phyloP scores from a whole-genome alignment of 2,888 invertebrate genomes.

The Rhingia rostrata region DNA sequence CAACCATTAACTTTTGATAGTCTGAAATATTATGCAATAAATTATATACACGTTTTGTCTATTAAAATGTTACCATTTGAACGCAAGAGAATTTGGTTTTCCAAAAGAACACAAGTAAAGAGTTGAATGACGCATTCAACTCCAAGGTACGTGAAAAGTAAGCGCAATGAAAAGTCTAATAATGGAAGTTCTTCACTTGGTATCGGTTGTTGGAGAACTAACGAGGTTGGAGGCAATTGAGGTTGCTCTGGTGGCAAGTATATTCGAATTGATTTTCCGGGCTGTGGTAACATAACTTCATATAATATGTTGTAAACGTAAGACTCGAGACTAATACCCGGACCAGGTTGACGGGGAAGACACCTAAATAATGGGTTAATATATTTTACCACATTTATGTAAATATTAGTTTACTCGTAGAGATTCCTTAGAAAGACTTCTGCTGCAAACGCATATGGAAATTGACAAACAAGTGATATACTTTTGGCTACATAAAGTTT shows the following conservation, averaged over 20 bases:
- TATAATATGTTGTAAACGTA: slow-evolving; percentile 97
- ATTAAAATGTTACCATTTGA: slow-evolving; percentile 88
- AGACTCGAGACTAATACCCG: slow-evolving; percentile 93
- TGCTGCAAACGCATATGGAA: slow-evolving; percentile 94
- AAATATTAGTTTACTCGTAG: slow-evolving; percentile 86
- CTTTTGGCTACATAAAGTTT: slow-evolving; percentile 97
- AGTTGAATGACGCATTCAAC: slow-evolving; percentile 96
- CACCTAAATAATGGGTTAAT: slow-evolving; percentile 84
- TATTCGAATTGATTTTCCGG: slow-evolving; percentile 93
- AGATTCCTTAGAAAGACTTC: slow-evolving; percentile 94
- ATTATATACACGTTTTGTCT: background rate
- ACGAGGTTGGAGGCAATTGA: slow-evolving; percentile 86
- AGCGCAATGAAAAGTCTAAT: slow-evolving; percentile 95
- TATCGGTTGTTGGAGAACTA: slow-evolving; percentile 90
- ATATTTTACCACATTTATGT: background rate
- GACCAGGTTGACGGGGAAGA: slow-evolving; percentile 90
- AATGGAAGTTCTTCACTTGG: slow-evolving; percentile 94
- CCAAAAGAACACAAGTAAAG: slow-evolving; percentile 96
- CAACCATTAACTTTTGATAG: slow-evolving; percentile 97
- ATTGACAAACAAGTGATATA: slow-evolving; percentile 95
- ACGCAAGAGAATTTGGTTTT: slow-evolving; percentile 97
- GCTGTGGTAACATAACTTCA: slow-evolving; percentile 94
- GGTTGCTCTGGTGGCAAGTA: slow-evolving; percentile 89
- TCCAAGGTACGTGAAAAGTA: slow-evolving; percentile 94
- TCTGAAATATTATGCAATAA: slow-evolving; percentile 85